Evolutionary conservation across 2,113 vertebrate genomes (phyloP).

Genomic region (Sebastes fasciatus): DNA sequence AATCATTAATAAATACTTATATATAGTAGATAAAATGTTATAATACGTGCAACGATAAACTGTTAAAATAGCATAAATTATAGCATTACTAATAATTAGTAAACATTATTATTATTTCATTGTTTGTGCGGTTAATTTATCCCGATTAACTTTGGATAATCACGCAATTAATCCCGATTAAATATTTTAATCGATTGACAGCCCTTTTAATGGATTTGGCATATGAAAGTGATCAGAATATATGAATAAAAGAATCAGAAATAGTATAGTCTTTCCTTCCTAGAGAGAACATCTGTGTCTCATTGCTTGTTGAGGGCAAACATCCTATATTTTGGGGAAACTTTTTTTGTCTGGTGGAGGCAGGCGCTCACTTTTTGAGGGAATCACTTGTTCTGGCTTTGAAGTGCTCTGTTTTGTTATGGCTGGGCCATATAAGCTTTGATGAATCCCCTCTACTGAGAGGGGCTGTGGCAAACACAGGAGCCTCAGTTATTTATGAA

Average conservation of each 20-base stretch:
- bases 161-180: too few relatives aligned
- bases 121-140: too few relatives aligned
- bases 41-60: too few relatives aligned
- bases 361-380: slow-evolving; percentile 24
- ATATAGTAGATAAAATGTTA: too few relatives aligned
- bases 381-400: slow-evolving; percentile 41
- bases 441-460: slow-evolving; percentile 45
- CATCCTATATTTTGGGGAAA: slow-evolving; percentile 39
- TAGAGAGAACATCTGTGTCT: slow-evolving; percentile 19
- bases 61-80: too few relatives aligned
- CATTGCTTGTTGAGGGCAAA: slow-evolving; percentile 40
- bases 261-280: neutral
- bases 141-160: too few relatives aligned
- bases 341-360: slow-evolving; percentile 8
- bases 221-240: neutral
- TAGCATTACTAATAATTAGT: too few relatives aligned
- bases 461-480: slow-evolving; percentile 28
- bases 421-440: slow-evolving; percentile 43
- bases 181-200: too few relatives aligned
- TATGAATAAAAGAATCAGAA: neutral
- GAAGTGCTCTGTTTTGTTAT: slow-evolving; percentile 45
- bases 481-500: slow-evolving; percentile 52
- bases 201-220: neutral
- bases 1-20: too few relatives aligned
- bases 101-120: too few relatives aligned